These are phyloP conservation scores for Motacilla tschutschensis DNA, from an alignment of 2,113 vertebrate species.

Conservation along the genomic window DNA sequence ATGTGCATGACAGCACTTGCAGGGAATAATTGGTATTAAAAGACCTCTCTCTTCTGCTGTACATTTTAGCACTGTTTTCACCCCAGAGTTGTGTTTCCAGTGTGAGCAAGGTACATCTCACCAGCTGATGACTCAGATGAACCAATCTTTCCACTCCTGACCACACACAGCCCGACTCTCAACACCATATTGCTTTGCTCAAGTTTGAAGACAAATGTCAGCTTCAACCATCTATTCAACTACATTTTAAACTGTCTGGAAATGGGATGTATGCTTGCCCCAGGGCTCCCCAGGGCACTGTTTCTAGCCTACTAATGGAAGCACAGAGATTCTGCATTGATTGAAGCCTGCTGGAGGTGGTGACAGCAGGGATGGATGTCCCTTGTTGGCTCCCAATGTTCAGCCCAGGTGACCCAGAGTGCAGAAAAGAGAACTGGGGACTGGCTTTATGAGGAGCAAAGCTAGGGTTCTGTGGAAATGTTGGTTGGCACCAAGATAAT, in stretches of 20 bases:
- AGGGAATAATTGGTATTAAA: conserved; percentile 29
- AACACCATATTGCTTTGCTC: not conserved
- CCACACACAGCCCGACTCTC: not conserved
- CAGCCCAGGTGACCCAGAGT: not conserved
- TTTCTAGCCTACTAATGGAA: not conserved
- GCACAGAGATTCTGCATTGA: not conserved
- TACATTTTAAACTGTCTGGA: not conserved
- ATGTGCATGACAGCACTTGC: not conserved
- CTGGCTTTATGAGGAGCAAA: not conserved
- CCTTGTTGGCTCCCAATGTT: not conserved
- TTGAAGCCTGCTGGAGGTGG: not conserved
- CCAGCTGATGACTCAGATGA: conserved; percentile 30
- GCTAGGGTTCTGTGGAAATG: not conserved
- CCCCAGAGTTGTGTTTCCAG: conserved; percentile 3
- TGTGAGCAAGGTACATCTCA: not conserved
- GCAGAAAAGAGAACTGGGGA: not conserved
- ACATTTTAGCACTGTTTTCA: conserved; percentile 25
- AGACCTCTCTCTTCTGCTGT: not conserved
- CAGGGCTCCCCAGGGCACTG: not conserved
- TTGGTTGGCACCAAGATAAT: not conserved
- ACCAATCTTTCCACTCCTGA: not conserved
- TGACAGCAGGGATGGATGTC: not conserved
- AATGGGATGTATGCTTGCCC: not conserved
- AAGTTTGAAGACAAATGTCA: not conserved
- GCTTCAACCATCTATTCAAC: not conserved